Evolutionary conservation across 2,888 invertebrate species (phyloP), one percentile per base, ranked within the genome.

Genomic region (Lepas anatifera): DNA sequence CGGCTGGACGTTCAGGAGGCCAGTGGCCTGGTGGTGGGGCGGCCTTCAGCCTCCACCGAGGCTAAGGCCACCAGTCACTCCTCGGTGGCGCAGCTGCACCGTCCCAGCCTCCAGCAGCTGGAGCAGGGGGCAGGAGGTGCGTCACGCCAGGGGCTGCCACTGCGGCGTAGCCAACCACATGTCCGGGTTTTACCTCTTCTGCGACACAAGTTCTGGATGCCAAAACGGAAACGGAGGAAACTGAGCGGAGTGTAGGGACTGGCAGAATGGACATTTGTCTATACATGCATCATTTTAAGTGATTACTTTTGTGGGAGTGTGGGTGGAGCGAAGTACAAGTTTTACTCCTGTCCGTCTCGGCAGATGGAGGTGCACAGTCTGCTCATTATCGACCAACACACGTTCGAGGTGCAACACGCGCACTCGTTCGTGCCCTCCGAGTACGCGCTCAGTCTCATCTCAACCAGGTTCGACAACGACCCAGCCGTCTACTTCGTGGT

Each of bases 341-440:
- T n/a, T n/a, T n/a, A n/a, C n/a, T n/a, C n/a, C n/a, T n/a, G n/a
- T n/a, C n/a, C n/a, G n/a, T 50, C 22, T 18, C 89, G 91, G 77
- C 95, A 96, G 81, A 85, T 93, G 22, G 95, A 96, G 81, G 87
- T 93, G 37, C 90, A 95, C 80, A 92, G 89, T 80, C 84, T 98
- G 74, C 84, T 98, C 37, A 84, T 98, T 68, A 87, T 98, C 72
- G 95, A 98, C 83, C 95, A 96, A 78, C 94, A 97, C 80, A 97
- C 96, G 0, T 97, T 97, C 80, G 96, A 97, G 87, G 95, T 97
- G 27, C 82, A 97, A 52, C 96, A 97, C 81, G 89, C 95, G 0
- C 95, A 97, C 81, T 94, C 95, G 77, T 86, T 99, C 77, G 87
- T 90, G 85, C 86, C 89, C 16, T 89, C 88, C 74, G 99, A 99